Conservation (phyloP, 2,888 invertebrate genomes). For the Drosophila aldrichi region DNA sequence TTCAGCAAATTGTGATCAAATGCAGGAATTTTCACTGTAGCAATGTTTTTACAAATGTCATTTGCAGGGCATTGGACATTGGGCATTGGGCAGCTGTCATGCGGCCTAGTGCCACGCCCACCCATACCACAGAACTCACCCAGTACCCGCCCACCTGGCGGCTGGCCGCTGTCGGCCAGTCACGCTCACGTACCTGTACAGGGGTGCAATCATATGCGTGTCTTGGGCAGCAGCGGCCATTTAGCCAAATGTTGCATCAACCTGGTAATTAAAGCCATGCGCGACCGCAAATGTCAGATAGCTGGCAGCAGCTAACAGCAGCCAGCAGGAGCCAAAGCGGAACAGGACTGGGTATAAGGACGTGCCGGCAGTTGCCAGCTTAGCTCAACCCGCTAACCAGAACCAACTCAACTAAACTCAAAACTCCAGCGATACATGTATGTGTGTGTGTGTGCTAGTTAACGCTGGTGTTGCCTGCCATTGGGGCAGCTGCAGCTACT, state of each 20-base stretch:
- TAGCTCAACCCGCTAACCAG: conserved; percentile 3
- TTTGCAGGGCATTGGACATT: conserved; percentile 19
- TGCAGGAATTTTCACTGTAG: background rate
- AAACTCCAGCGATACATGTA: conserved; percentile 3
- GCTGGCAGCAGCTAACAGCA: conserved; percentile 36
- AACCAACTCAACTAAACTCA: conserved; percentile 1
- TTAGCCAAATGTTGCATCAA: conserved; percentile 65
- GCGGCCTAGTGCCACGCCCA: background rate
- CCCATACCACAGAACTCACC: background rate
- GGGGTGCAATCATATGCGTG: conserved; percentile 34
- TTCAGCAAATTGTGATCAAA: background rate
- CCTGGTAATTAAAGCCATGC: conserved; percentile 68
- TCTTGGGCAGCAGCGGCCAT: conserved; percentile 43
- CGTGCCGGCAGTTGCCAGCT: conserved; percentile 23
- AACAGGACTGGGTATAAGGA: conserved; percentile 22
- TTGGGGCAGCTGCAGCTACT: conserved; percentile 23
- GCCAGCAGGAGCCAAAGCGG: conserved; percentile 11
- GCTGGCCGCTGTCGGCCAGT: background rate
- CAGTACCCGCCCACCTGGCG: background rate
- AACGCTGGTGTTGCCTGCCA: conserved; percentile 38
- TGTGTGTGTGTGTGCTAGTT: conserved; percentile 54
- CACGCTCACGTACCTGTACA: background rate
- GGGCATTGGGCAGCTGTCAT: conserved; percentile 8
- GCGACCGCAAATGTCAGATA: conserved; percentile 53
- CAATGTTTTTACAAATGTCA: conserved; percentile 20